Conservation (phyloP, 2,888 invertebrate genomes). For the Poecilobothrus nobilitatus region DNA sequence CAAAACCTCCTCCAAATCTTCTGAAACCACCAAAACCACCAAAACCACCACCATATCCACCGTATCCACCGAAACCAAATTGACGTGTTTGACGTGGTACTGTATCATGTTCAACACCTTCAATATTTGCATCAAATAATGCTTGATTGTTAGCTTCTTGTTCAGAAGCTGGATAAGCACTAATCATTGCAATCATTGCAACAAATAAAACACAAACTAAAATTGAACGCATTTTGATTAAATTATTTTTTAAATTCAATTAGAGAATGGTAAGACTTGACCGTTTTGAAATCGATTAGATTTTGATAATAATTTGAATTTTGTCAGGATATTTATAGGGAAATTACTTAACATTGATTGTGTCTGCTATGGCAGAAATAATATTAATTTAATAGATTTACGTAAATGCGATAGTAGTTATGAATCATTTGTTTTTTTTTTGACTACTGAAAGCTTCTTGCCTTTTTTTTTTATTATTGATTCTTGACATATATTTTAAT, state of each 20-base stretch:
- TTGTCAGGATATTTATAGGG: neutral
- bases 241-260: too few species aligned
- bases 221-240: neutral
- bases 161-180: neutral
- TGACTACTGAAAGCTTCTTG: too few species aligned
- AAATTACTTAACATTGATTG: neutral
- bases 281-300: too few species aligned
- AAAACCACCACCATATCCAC: conserved; percentile 22
- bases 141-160: neutral
- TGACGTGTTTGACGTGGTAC: conserved; percentile 14
- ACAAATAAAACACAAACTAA: neutral
- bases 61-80: neutral
- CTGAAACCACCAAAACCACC: conserved; percentile 19
- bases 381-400: too few species aligned
- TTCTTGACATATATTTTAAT: too few species aligned
- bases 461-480: too few species aligned
- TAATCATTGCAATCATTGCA: neutral
- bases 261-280: too few species aligned
- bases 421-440: too few species aligned
- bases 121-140: conserved; percentile 11
- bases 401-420: too few species aligned
- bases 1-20: conserved; percentile 13
- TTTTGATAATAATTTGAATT: too few species aligned
- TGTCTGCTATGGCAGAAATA: too few species aligned
- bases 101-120: conserved; percentile 18